Evolutionary conservation across 1,140 invertebrate species (phyloP).

Genomic region (Trichonephila clavipes): DNA sequence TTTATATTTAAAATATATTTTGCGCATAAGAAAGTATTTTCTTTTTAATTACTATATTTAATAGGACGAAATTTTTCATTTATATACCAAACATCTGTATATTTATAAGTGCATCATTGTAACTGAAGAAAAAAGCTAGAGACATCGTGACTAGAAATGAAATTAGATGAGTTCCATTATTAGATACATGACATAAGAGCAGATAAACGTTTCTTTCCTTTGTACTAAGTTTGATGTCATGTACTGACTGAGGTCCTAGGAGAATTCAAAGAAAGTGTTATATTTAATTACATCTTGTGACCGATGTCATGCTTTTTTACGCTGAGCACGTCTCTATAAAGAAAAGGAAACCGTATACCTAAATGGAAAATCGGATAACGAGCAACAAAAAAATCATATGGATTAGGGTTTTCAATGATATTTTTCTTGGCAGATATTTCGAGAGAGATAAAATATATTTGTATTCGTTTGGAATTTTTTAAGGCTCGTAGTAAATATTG

Average conservation of each 20-base stretch:
- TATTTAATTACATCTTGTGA: conserved; percentile 72
- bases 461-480: too few relatives aligned
- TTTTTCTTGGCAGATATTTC: neutral
- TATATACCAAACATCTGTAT: neutral
- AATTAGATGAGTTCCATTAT: conserved; percentile 48
- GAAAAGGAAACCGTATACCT: conserved; percentile 30
- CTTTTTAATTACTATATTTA: too few relatives aligned
- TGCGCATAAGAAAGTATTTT: too few relatives aligned
- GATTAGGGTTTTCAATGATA: conserved; percentile 27
- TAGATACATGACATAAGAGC: conserved; percentile 46
- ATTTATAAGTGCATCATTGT: neutral
- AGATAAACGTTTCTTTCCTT: conserved; percentile 58
- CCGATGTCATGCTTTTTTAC: conserved; percentile 42
- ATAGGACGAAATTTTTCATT: neutral
- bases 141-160: conserved; percentile 58
- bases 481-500: too few relatives aligned
- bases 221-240: conserved; percentile 54
- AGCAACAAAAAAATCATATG: conserved; percentile 13
- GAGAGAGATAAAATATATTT: too few relatives aligned
- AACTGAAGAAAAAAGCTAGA: conserved; percentile 5
- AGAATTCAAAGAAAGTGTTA: conserved; percentile 63
- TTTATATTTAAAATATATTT: too few relatives aligned
- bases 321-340: conserved; percentile 57
- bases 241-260: conserved; percentile 38
- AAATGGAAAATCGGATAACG: conserved; percentile 49